Conservation (phyloP, 2,888 invertebrate species). For the Margaritifera margaritifera region DNA sequence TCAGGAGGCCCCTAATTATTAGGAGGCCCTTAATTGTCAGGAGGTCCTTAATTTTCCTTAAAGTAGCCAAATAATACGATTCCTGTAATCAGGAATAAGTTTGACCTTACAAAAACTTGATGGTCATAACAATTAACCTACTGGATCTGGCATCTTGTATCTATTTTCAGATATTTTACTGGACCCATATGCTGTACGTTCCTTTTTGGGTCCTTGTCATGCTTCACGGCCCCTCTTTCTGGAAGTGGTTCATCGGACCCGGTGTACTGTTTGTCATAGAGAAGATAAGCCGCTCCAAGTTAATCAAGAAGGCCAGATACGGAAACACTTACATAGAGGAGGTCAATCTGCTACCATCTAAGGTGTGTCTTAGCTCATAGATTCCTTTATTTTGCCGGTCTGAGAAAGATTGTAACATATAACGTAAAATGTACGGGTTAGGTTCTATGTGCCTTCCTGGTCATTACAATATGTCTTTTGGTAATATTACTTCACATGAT, state of each 20-base stretch:
- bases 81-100: too few species aligned
- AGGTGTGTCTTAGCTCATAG: slow-evolving; percentile 75
- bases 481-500: too few species aligned
- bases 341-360: slow-evolving; percentile 88
- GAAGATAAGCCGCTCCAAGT: slow-evolving; percentile 75
- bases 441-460: too few species aligned
- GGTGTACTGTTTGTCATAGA: slow-evolving; percentile 86
- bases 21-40: too few species aligned
- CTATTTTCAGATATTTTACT: slow-evolving; percentile 85
- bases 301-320: slow-evolving; percentile 50
- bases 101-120: too few species aligned
- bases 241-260: slow-evolving; percentile 94
- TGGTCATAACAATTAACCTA: too few species aligned
- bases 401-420: slow-evolving; percentile 79
- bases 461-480: too few species aligned
- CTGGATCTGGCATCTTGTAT: background rate
- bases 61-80: too few species aligned
- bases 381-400: slow-evolving; percentile 32
- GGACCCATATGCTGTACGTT: slow-evolving; percentile 90
- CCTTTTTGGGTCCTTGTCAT: slow-evolving; percentile 89
- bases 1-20: too few species aligned
- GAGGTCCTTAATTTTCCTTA: too few species aligned
- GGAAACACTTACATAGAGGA: slow-evolving; percentile 93
- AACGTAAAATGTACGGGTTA: too few species aligned
- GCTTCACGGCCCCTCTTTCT: slow-evolving; percentile 93